Percentiles rank a stretch among this genome's conserved stretches.
These are phyloP conservation scores for Cryptotermes secundus DNA, from an alignment of 1,140 invertebrate genomes.

Conservation along the genomic window DNA sequence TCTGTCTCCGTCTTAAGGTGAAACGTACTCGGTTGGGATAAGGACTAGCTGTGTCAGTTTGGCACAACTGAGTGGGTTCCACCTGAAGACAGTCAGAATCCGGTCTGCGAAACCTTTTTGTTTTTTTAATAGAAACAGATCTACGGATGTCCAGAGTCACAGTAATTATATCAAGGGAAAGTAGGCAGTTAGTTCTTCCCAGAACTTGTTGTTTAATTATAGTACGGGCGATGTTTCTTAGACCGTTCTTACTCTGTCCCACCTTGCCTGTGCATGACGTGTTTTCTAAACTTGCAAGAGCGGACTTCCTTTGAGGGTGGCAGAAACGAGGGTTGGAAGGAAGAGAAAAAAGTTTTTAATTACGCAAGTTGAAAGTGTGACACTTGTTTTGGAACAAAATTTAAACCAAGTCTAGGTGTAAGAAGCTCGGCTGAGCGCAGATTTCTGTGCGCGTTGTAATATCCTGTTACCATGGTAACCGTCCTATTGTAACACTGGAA, in stretches of 20 bases:
- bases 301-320: background rate
- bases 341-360: background rate
- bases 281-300: background rate
- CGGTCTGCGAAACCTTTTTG: no score
- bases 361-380: background rate
- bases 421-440: background rate
- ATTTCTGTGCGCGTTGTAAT: background rate
- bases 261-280: background rate
- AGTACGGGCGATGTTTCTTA: background rate
- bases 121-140: no score
- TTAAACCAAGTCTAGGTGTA: background rate
- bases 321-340: background rate
- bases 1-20: no score
- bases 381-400: background rate
- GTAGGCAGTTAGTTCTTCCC: no score
- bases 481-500: background rate
- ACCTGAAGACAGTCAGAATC: no score
- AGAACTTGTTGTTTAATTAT: no score
- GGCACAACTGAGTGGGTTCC: no score
- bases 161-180: no score
- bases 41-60: no score
- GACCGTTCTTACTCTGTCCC: background rate
- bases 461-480: background rate
- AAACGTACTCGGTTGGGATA: no score
- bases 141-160: no score